A percentile compares a stretch with the other conserved stretches of the same genome.
phyloP scores from a whole-genome alignment of 2,113 vertebrate species.

The Thamnophis sirtalis region DNA sequence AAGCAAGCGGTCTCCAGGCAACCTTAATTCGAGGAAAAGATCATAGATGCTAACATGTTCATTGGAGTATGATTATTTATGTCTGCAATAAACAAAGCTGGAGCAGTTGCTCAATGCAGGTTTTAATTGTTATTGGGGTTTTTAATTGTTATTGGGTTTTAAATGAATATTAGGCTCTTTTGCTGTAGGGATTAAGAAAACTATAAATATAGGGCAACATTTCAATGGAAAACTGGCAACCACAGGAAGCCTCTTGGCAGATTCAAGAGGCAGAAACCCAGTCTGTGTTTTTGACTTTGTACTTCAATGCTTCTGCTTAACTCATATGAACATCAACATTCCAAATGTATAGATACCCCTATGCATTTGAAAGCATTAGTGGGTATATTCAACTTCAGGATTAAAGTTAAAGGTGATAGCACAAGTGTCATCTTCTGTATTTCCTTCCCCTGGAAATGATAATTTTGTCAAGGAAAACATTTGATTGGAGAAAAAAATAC shows the following conservation, averaged over 20 bases:
- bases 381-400: fast-evolving
- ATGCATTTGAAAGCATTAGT: neutral
- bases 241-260: slow-evolving; percentile 6
- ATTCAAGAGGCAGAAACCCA: slow-evolving; percentile 22
- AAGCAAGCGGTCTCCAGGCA: slow-evolving; percentile 71
- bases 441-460: neutral
- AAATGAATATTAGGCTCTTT: slow-evolving; percentile 72
- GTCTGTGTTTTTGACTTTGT: neutral
- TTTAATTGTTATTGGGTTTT: slow-evolving; percentile 74
- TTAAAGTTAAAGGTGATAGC: neutral
- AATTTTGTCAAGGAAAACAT: slow-evolving; percentile 34
- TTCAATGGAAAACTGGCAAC: slow-evolving; percentile 60
- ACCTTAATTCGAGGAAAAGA: slow-evolving; percentile 70
- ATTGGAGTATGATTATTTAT: slow-evolving; percentile 76
- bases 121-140: slow-evolving; percentile 72
- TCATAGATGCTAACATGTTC: slow-evolving; percentile 70
- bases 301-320: neutral
- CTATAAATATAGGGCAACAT: slow-evolving; percentile 59
- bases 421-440: neutral
- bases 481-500: slow-evolving; percentile 4
- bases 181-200: slow-evolving; percentile 69
- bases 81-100: slow-evolving; percentile 72
- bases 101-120: slow-evolving; percentile 69
- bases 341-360: neutral
- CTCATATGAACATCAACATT: slow-evolving; percentile 13